Conservation (phyloP, 1,140 invertebrate genomes). For the Formica selysi region DNA sequence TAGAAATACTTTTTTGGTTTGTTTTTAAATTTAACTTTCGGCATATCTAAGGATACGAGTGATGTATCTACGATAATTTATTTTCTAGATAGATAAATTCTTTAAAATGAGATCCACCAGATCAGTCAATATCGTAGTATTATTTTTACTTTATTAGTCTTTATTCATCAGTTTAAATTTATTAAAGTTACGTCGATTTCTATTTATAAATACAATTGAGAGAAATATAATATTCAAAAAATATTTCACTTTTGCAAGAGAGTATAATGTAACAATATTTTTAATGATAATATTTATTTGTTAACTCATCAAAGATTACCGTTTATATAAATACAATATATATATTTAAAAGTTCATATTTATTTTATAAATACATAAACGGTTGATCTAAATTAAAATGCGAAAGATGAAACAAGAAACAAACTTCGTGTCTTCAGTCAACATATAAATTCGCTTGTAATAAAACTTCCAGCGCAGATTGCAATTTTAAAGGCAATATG, state of each 20-base stretch:
- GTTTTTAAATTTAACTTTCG: conserved; percentile 19
- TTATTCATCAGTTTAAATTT: background rate
- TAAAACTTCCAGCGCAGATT: background rate
- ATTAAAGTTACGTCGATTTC: background rate
- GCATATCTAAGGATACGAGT: background rate
- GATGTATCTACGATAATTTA: background rate
- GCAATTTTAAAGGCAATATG: background rate
- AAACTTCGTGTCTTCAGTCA: background rate
- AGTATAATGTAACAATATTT: background rate
- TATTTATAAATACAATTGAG: conserved; percentile 8
- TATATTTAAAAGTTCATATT: conserved; percentile 13
- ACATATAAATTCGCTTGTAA: background rate
- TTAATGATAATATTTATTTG: conserved; percentile 36
- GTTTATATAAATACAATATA: conserved; percentile 30
- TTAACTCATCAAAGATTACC: background rate
- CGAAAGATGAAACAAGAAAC: conserved; percentile 16
- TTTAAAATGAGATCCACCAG: background rate
- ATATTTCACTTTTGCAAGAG: background rate
- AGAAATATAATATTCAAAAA: background rate
- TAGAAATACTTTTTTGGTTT: conserved; percentile 27
- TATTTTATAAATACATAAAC: conserved; percentile 14
- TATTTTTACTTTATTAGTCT: background rate
- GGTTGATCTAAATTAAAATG: background rate
- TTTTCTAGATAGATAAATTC: background rate
- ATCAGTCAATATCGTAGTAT: background rate